Evolutionary conservation across 2,797 vertebrate genomes (phyloP), one percentile per base, ranked within the genome.

Genomic region (Poeciliopsis gracilis): DNA sequence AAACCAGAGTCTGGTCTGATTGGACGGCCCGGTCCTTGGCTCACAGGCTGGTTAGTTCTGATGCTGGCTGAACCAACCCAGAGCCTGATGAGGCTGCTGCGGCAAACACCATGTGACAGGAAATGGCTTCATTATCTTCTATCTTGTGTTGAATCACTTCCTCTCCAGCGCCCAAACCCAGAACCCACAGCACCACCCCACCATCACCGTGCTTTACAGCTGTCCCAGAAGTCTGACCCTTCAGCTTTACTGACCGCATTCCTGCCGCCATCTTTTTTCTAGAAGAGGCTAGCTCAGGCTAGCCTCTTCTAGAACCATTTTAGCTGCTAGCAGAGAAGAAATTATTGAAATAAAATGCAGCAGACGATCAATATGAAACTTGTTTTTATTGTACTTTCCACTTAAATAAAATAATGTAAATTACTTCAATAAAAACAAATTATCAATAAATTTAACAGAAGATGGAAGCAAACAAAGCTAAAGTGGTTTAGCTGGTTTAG

Each of bases 311-410:
- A 36, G 36, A 36, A 12, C 36, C n/a, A 28, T 23, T 41, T 46
- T 61, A 75, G 41, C 73, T 1, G 16, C 33, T 20, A 61, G 55
- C 38, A 47, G 12, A 12, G n/a, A 61, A 43, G 15, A 43, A 45
- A 16, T 43, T 0, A 61, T 1, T 59, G 28, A 63, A 76, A 66
- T 66, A 16, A 71, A 71, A 0, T 9, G 11, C 72, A 74, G n/a
- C 20, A 69, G 13, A 41, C 41, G 15, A 12, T 18, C 36, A 6
- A 13, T 69, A 45, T 63, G 41, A 73, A 53, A 53, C 33, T 10
- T 16, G 66, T 43, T 77, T 77, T 77, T 69, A 76, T 69, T 76
- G 61, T 45, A 49, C 53, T 77, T 9, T 70, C 16, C 41, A 57
- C 33, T 59, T 75, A 59, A 0, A 79, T 45, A 46, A 74, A 53